Conservation (phyloP, 2,797 vertebrate species). For the Cynodonichthys magdalenae region DNA sequence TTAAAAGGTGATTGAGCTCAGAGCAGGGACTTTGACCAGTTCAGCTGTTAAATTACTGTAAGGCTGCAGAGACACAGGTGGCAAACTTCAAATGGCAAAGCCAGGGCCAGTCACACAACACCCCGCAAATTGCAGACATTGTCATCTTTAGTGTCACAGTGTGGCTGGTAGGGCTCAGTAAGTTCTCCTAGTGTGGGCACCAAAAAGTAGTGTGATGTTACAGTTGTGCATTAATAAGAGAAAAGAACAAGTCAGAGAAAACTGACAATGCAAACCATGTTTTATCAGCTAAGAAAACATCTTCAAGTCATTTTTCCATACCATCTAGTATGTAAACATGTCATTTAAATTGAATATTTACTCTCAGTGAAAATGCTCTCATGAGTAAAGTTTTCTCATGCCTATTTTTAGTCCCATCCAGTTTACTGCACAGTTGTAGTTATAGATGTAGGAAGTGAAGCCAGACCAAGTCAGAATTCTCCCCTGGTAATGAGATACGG, state of each 20-base stretch:
- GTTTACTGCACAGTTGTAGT: conserved; percentile 33
- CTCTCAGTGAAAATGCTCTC: neutral
- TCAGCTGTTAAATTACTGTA: conserved; percentile 63
- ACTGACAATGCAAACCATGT: conserved; percentile 31
- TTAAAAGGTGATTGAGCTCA: conserved; percentile 64
- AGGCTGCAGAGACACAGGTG: conserved; percentile 69
- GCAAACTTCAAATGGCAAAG: conserved; percentile 73
- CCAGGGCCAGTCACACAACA: conserved; percentile 68
- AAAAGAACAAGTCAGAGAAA: conserved; percentile 62
- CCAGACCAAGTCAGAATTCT: conserved; percentile 53
- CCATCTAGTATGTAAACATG: too few relatives aligned
- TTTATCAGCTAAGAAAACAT: conserved; percentile 34
- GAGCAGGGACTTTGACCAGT: conserved; percentile 46
- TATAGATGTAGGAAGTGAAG: conserved; percentile 41
- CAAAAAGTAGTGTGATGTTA: conserved; percentile 54
- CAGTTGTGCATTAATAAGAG: conserved; percentile 69
- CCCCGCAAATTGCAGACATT: conserved; percentile 76
- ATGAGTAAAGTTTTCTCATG: neutral
- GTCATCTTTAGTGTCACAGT: conserved; percentile 75
- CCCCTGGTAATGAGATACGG: conserved; percentile 67
- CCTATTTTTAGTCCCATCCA: conserved; percentile 12
- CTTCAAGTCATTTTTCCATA: conserved; percentile 5
- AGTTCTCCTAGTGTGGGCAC: conserved; percentile 57
- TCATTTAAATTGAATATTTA: too few relatives aligned
- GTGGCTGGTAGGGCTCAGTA: conserved; percentile 70